Percentiles rank a stretch among this genome's conserved stretches.
Conservation (phyloP, 2,797 vertebrate genomes). For the Sardinella longiceps region DNA sequence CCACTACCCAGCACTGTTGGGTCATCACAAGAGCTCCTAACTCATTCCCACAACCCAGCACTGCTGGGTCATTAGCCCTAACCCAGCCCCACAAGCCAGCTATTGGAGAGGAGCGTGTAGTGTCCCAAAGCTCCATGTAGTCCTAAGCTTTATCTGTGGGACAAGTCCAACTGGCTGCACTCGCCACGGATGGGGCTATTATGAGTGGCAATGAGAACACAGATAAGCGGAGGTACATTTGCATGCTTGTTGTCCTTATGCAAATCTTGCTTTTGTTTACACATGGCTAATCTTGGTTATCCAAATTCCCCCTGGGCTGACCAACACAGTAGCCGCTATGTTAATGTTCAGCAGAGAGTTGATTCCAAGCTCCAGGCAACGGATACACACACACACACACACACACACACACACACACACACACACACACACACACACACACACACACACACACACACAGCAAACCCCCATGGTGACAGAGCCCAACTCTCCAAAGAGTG, state of each 20-base stretch:
- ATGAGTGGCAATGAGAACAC: neutral
- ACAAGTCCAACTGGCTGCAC: neutral
- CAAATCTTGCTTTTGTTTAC: conserved; percentile 10
- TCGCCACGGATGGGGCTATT: neutral
- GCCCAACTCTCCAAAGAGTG: neutral
- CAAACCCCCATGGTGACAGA: neutral
- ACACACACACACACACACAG: too few relatives aligned
- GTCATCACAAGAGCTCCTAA: conserved; percentile 52
- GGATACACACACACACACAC: neutral
- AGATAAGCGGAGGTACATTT: neutral
- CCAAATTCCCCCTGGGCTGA: neutral
- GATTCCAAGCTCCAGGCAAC: neutral
- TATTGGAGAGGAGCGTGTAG: neutral
- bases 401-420: too few relatives aligned
- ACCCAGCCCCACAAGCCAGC: conserved; percentile 16
- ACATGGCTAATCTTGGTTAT: neutral
- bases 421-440: too few relatives aligned
- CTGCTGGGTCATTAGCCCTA: conserved; percentile 47
- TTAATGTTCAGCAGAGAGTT: neutral
- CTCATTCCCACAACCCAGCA: conserved; percentile 24
- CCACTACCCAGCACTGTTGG: conserved; percentile 16
- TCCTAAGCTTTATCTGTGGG: neutral
- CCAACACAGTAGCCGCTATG: neutral
- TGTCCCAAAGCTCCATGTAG: neutral
- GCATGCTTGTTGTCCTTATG: conserved; percentile 5